Base-by-base conservation (phyloP, 1,140 invertebrate genomes). In the Zaprionus gabonicus region DNA sequence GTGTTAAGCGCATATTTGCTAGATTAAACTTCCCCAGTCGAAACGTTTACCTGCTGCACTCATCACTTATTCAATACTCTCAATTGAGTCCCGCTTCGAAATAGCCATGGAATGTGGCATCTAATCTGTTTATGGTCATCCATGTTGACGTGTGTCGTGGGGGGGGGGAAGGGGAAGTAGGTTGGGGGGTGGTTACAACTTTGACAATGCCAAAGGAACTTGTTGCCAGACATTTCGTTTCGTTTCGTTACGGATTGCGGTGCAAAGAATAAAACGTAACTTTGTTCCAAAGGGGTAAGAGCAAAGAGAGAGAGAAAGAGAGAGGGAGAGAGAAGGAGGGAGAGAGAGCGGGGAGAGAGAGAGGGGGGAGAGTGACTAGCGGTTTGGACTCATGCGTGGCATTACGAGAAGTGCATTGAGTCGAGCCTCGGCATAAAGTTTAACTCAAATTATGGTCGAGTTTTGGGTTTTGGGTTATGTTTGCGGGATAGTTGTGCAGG, bases 341-440 rank as follows among this genome's bases (percentile, higher is more conserved):
- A 17, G 41, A 10, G 1, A 44, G n/a, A 13, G 4, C 6, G 36
- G 4, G 15, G 0, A 41, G 2, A 17, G 41, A 10, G 1, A 44
- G n/a, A 13, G 4, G n/a, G 36, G 4, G 15, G 0, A 41, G 38
- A 46, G n/a, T 46, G 41, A 46, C n/a, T n/a, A 41, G 38, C 38
- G 38, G 38, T n/a, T 41, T n/a, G n/a, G 38, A 15, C 23, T 60
- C 34, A 46, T 28, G 41, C 28, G n/a, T 31, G 41, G 9, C 15
- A 38, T 36, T 36, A 36, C 20, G 9, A 51, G 46, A 38, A 38
- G 31, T 55, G 20, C 6, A 53, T 53, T 15, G 31, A 25, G 46
- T 36, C 31, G 31, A 65, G 36, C 23, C 23, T 38, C 41, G 23
- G 53, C 20, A 53, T 38, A 38, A 55, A 65, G 49, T 55, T 55